phyloP scores from a whole-genome alignment of 2,113 vertebrate genomes.

The Emydura subglobosa region DNA sequence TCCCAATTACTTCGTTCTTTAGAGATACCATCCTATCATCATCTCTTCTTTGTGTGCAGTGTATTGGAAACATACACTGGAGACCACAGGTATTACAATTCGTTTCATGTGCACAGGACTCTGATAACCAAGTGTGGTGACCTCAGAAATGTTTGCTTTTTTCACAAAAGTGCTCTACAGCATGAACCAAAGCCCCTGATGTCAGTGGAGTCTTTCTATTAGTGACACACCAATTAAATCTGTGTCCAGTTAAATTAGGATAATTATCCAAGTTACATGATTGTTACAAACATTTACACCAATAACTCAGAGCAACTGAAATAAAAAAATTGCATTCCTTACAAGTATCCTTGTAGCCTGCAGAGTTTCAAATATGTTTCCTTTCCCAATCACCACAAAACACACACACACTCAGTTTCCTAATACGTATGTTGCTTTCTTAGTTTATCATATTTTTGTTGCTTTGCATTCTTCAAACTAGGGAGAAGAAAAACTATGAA shows the following conservation, averaged over 20 bases:
- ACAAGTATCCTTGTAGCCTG: not conserved
- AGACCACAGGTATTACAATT: too few relatives aligned
- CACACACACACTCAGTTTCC: not conserved
- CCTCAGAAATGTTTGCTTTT: not conserved
- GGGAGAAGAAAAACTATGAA: not conserved
- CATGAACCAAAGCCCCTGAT: not conserved
- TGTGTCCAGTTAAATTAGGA: not conserved
- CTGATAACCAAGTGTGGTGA: not conserved
- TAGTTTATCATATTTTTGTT: not conserved
- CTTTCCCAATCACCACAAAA: not conserved
- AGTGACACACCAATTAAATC: not conserved
- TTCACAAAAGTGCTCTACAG: not conserved
- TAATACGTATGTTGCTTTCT: not conserved
- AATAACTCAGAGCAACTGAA: not conserved
- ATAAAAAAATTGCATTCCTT: not conserved
- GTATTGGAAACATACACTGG: too few relatives aligned
- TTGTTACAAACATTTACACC: not conserved
- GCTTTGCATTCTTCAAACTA: not conserved
- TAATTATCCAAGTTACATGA: not conserved
- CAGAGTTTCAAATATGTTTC: accelerated
- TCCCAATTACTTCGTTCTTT: too few relatives aligned
- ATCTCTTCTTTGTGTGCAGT: too few relatives aligned
- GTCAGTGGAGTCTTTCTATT: not conserved
- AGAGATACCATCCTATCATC: too few relatives aligned
- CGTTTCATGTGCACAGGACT: not conserved